Percentiles rank a stretch among this genome's conserved stretches.
Evolutionary conservation across 2,797 vertebrate species (phyloP).

Genomic region (Helostoma temminkii): DNA sequence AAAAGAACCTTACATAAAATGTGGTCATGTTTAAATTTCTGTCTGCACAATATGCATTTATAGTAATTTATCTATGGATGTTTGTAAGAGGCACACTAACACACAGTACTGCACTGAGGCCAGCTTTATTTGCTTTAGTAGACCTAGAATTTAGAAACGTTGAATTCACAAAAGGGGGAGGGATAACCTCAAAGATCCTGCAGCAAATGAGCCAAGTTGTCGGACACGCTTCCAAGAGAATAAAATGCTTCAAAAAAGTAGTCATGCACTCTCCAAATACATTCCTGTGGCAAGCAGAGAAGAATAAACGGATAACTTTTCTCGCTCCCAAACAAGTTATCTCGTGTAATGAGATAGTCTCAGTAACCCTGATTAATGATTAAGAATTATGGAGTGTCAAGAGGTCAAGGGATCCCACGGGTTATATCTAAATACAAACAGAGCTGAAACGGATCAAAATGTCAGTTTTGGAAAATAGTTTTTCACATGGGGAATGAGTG

Average conservation of each 20-base stretch:
- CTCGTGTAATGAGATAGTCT: constrained; percentile 53
- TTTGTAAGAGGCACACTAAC: neutral
- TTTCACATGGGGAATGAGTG: constrained; percentile 7
- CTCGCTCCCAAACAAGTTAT: constrained; percentile 25
- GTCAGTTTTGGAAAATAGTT: constrained; percentile 15
- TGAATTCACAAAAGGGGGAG: constrained; percentile 22
- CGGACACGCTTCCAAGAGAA: constrained; percentile 31
- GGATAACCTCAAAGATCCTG: constrained; percentile 47
- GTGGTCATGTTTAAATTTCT: constrained; percentile 16
- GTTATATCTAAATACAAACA: constrained; percentile 26
- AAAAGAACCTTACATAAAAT: constrained; percentile 63
- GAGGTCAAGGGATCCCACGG: constrained; percentile 27
- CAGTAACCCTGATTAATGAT: constrained; percentile 59
- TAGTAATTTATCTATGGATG: neutral
- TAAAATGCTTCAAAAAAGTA: constrained; percentile 34
- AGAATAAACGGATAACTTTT: constrained; percentile 41
- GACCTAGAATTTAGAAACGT: constrained; percentile 35
- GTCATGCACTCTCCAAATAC: constrained; percentile 43
- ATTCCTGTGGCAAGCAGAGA: constrained; percentile 47
- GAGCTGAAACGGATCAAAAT: neutral
- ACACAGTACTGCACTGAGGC: neutral
- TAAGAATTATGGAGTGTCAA: constrained; percentile 35
- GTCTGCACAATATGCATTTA: neutral
- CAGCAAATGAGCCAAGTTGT: constrained; percentile 32
- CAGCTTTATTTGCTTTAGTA: constrained; percentile 46